Evolutionary conservation across 2,797 vertebrate genomes (phyloP).

Genomic region (Myotis findleyi): DNA sequence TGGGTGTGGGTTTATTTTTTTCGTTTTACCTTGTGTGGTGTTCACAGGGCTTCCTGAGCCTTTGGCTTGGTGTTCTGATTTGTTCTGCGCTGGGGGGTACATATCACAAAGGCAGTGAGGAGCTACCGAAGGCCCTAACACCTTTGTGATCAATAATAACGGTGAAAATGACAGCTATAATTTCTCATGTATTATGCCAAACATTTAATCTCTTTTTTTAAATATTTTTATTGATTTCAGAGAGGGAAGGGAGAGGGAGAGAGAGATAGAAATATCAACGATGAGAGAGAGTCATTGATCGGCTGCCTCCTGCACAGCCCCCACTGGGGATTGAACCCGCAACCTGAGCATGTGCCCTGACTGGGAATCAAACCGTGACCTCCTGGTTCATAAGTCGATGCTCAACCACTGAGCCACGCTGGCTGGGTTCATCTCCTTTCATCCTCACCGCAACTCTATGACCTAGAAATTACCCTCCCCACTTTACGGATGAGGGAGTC

Average conservation of each 20-base stretch:
- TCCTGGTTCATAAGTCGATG: neutral
- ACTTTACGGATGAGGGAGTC: neutral
- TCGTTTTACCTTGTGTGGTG: neutral
- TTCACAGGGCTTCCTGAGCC: neutral
- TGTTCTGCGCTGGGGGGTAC: rapidly evolving
- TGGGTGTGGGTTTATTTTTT: neutral
- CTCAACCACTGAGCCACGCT: neutral
- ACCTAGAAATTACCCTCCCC: neutral
- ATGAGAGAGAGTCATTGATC: neutral
- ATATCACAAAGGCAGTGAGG: rapidly evolving
- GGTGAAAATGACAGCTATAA: rapidly evolving
- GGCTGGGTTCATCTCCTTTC: neutral
- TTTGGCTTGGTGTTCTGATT: neutral
- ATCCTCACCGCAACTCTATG: neutral
- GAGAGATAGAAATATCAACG: neutral
- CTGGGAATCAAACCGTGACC: neutral
- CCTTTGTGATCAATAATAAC: rapidly evolving
- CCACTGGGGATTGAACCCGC: too few species aligned
- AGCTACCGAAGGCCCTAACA: neutral
- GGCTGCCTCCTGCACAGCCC: too few species aligned
- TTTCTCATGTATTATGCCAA: too few species aligned
- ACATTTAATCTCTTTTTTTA: too few species aligned
- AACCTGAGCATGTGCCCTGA: neutral
- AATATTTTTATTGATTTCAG: neutral
- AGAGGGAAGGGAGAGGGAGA: neutral